Evolutionary conservation across 1,140 invertebrate genomes (phyloP), one percentile per base, ranked within the genome.

Genomic region (Saccostrea glomerata): DNA sequence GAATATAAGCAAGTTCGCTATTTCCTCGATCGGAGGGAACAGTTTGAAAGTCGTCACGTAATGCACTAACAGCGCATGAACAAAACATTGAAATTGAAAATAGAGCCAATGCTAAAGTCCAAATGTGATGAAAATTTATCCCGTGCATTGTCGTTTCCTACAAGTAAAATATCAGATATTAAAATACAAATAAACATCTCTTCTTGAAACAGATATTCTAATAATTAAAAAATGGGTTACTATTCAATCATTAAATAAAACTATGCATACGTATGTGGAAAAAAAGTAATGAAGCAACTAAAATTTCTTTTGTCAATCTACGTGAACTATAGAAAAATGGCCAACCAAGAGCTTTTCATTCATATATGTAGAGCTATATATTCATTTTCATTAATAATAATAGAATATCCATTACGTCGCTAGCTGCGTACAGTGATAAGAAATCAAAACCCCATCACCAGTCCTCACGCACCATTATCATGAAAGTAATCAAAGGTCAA

Each of bases 1-100:
- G 85, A 36, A 90, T 85, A 77, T 90, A 89, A 60, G 82, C 86
- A 83, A 90, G 60, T n/a, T 84, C 63, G 25, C 30, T 30, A 25
- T 30, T 77, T 56, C 83, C 60, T n/a, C 47, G 40, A 12, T 83
- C 85, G 23, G 85, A 36, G 13, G 86, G 86, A 0, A 60, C 25
- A 15, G 60, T 40, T 15, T 89, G 89, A 54, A 47, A 82, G 70
- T 47, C 70, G 60, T 84, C 86, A 30, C 87, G 85, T 63, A 86
- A 77, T 88, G 70, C 83, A 47, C 86, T 58, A 15, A 63, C n/a
- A 25, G 83, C 85, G 15, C 82, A 58, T 56, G 84, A 82, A 77
- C 70, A 77, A 15, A 77, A 77, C 25, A 77, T 13, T 15, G 25
- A 6, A 77, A 77, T 15, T 30, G 30, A 77, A 77, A 77, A 77